A percentile compares a stretch with the other conserved stretches of the same genome.
Evolutionary conservation across 1,140 invertebrate genomes (phyloP).

Genomic region (Lutraria rhynchaena): DNA sequence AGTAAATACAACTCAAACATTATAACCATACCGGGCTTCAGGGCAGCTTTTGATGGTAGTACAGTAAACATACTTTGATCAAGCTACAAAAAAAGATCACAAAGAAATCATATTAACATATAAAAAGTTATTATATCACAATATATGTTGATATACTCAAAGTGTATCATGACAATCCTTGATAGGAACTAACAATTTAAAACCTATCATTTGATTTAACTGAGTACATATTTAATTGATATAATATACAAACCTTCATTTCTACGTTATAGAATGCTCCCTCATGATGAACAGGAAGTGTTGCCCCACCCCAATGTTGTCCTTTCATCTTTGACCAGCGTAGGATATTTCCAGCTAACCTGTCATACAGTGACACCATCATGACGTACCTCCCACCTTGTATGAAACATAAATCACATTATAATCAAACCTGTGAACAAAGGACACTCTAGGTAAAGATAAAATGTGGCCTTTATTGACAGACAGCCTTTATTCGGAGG

Average conservation of each 20-base stretch:
- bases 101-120: too few species aligned
- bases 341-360: conserved; percentile 78
- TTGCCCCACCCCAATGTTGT: conserved; percentile 79
- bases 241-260: conserved; percentile 77
- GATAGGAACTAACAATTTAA: too few species aligned
- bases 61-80: conserved; percentile 80
- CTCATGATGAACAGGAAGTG: conserved; percentile 79
- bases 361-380: conserved; percentile 78
- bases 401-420: too few species aligned
- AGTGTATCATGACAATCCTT: too few species aligned
- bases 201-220: too few species aligned
- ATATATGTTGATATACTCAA: too few species aligned
- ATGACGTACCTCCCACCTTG: conserved; percentile 79
- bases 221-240: too few species aligned
- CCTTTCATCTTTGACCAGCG: conserved; percentile 80
- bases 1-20: conserved; percentile 79
- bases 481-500: too few species aligned
- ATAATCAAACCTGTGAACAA: too few species aligned
- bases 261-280: conserved; percentile 79
- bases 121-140: too few species aligned
- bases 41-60: conserved; percentile 74
- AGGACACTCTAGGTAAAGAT: too few species aligned
- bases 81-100: conserved; percentile 66
- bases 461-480: too few species aligned
- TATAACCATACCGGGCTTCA: conserved; percentile 78